A percentile compares a stretch with the other conserved stretches of the same genome.
Evolutionary conservation across 2,888 invertebrate species (phyloP).

Genomic region (Deilephila porcellus): DNA sequence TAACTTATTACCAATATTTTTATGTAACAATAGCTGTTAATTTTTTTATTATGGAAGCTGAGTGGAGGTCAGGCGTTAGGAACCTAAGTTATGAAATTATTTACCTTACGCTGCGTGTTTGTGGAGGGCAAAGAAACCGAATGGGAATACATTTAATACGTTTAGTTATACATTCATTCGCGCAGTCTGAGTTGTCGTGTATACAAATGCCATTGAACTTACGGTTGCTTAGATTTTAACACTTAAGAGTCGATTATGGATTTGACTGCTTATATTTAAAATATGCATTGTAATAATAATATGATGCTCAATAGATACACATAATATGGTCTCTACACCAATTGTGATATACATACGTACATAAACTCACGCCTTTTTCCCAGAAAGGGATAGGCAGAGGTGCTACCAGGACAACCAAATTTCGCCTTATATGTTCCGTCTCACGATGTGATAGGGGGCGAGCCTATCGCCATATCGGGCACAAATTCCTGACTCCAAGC

Average conservation of each 20-base stretch:
- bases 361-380: no score
- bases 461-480: no score
- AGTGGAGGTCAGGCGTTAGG: neutral
- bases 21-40: no score
- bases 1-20: no score
- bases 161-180: neutral
- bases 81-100: neutral
- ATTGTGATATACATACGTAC: no score
- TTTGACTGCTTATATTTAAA: neutral
- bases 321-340: no score
- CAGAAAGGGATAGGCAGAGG: no score
- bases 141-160: neutral
- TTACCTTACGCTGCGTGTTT: neutral
- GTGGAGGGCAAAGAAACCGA: constrained; percentile 1
- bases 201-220: constrained; percentile 23
- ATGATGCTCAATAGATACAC: no score
- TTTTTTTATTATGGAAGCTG: neutral
- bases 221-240: neutral
- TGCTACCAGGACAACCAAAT: no score
- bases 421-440: no score
- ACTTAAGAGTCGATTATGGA: neutral
- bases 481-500: no score
- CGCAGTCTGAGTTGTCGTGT: neutral
- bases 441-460: no score
- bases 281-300: neutral